Evolutionary conservation across 2,888 invertebrate species (phyloP).

Genomic region (Rhagonycha fulva): DNA sequence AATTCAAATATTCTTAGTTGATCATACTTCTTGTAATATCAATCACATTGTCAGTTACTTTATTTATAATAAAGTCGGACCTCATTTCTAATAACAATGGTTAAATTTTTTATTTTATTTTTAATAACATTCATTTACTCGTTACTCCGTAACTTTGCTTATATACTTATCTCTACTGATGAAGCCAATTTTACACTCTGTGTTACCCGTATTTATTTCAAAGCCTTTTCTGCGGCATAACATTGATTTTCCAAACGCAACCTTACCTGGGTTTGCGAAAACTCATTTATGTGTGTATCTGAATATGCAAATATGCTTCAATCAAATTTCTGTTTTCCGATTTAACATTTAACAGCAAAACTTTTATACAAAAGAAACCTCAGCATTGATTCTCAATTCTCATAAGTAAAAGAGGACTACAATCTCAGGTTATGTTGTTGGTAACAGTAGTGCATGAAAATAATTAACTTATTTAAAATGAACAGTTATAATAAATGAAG

Average conservation of each 20-base stretch:
- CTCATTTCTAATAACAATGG: no score
- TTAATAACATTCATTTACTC: no score
- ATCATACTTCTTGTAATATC: no score
- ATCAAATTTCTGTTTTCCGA: not conserved
- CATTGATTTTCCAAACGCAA: not conserved
- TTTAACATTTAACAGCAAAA: not conserved
- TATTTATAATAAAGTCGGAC: no score
- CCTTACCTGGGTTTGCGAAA: not conserved
- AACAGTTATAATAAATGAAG: not conserved
- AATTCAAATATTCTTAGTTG: no score
- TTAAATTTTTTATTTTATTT: no score
- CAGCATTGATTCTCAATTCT: not conserved
- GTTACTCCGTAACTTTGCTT: no score
- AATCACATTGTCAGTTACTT: no score
- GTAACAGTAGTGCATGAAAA: not conserved
- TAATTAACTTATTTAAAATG: not conserved
- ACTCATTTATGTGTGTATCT: not conserved
- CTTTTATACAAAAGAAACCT: not conserved
- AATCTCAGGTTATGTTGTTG: not conserved
- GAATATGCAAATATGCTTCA: not conserved
- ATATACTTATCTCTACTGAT: no score
- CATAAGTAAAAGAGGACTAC: not conserved
- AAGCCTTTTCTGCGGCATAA: not conserved
- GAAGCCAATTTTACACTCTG: no score
- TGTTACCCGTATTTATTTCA: not conserved